A percentile compares a stretch with the other conserved stretches of the same genome.
phyloP scores from a whole-genome alignment of 2,113 vertebrate species.

The Capricornis sumatraensis region DNA sequence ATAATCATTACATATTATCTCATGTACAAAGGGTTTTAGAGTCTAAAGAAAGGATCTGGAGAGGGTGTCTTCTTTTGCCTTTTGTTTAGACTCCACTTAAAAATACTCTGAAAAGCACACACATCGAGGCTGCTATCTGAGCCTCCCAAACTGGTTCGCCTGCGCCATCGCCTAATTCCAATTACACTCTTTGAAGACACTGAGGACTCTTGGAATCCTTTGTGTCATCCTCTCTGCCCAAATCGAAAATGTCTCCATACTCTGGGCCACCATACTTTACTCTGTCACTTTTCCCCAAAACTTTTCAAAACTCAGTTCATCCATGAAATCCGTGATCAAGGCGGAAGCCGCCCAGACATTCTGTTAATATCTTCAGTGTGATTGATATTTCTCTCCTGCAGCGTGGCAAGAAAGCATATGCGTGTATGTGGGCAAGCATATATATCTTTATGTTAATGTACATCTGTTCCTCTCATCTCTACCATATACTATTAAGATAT shows the following conservation, averaged over 20 bases:
- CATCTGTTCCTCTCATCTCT: conserved; percentile 53
- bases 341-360: conserved; percentile 62
- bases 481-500: conserved; percentile 42
- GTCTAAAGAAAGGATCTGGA: neutral
- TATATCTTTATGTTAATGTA: conserved; percentile 71
- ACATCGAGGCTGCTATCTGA: neutral
- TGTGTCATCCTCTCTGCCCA: neutral
- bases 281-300: conserved; percentile 31
- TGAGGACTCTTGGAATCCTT: neutral
- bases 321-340: conserved; percentile 32
- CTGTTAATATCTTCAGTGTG: conserved; percentile 65
- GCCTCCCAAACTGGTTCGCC: neutral
- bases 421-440: conserved; percentile 56
- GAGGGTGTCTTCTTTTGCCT: neutral
- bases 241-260: neutral
- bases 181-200: neutral
- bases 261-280: conserved; percentile 27
- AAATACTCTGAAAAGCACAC: neutral
- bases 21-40: neutral
- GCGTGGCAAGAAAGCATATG: conserved; percentile 59
- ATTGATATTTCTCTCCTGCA: conserved; percentile 67
- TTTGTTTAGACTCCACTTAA: neutral
- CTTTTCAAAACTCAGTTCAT: conserved; percentile 58
- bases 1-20: neutral
- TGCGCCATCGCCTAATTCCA: neutral